Conservation (phyloP, 2,113 vertebrate species). For the Dolichallabes microphthalmus region DNA sequence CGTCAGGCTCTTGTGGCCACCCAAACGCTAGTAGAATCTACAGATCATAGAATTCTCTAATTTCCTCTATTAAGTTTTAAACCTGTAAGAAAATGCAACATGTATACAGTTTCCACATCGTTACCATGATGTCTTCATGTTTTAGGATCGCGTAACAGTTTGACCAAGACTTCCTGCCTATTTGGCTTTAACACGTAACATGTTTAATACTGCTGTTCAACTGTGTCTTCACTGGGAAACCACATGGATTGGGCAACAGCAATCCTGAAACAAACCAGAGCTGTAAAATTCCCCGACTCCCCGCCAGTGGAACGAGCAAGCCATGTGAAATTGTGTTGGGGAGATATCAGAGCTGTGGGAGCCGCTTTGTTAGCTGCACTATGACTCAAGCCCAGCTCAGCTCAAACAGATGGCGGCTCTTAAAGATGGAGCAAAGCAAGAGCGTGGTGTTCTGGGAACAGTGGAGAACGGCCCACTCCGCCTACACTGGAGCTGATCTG, state of each 20-base stretch:
- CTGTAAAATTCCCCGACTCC: constrained; percentile 61
- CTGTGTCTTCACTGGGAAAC: constrained; percentile 60
- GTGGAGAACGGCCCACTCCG: constrained; percentile 54
- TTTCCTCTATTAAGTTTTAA: constrained; percentile 69
- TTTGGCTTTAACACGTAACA: constrained; percentile 59
- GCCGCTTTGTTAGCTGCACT: constrained; percentile 18
- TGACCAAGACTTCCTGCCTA: constrained; percentile 44
- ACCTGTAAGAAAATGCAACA: constrained; percentile 58
- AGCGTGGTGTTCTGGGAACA: constrained; percentile 52
- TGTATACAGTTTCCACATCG: constrained; percentile 63
- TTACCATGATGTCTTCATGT: constrained; percentile 51
- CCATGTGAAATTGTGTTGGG: constrained; percentile 59
- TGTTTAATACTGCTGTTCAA: constrained; percentile 64
- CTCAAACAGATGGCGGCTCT: constrained; percentile 52
- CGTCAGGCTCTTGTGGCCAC: constrained; percentile 61
- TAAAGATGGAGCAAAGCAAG: constrained; percentile 47
- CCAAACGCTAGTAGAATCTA: constrained; percentile 63
- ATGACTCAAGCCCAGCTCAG: constrained; percentile 46
- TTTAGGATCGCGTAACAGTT: constrained; percentile 21
- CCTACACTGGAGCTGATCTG: constrained; percentile 56
- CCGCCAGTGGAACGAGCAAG: constrained; percentile 60
- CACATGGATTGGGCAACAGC: constrained; percentile 66
- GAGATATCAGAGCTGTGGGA: constrained; percentile 56
- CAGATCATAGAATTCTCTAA: constrained; percentile 67
- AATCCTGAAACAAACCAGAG: constrained; percentile 69